Evolutionary conservation across 2,888 invertebrate species (phyloP).

Genomic region (Trachelus stipa): DNA sequence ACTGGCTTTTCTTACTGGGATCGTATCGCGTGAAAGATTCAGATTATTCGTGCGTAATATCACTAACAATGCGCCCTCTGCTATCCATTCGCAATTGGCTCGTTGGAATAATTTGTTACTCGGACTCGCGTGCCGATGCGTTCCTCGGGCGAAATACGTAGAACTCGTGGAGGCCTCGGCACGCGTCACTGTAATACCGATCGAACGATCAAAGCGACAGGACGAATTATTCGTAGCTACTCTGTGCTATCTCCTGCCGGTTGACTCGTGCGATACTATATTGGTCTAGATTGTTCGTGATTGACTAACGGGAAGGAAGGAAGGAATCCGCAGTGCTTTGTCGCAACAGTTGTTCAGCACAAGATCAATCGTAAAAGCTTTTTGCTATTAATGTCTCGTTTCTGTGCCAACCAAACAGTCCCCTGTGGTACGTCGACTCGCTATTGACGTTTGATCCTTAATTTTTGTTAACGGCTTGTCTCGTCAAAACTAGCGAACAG

Average conservation of each 20-base stretch:
- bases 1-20: neutral
- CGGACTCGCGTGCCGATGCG: neutral
- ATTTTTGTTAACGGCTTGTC: neutral
- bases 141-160: neutral
- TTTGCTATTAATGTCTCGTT: conserved; percentile 29
- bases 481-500: neutral
- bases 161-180: neutral
- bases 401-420: neutral
- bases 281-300: neutral
- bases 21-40: neutral
- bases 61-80: neutral
- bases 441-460: neutral
- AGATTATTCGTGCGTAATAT: neutral
- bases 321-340: neutral
- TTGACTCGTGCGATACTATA: neutral
- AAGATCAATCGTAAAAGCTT: conserved; percentile 29
- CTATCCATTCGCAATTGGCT: neutral
- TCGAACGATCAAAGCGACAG: neutral
- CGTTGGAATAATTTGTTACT: neutral
- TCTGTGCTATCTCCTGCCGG: neutral
- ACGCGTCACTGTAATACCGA: neutral
- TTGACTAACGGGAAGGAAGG: neutral
- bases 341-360: conserved; percentile 23
- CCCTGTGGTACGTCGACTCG: neutral
- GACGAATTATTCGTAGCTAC: neutral